phyloP scores from a whole-genome alignment of 2,113 vertebrate species.

The Nyctereutes procyonoides region DNA sequence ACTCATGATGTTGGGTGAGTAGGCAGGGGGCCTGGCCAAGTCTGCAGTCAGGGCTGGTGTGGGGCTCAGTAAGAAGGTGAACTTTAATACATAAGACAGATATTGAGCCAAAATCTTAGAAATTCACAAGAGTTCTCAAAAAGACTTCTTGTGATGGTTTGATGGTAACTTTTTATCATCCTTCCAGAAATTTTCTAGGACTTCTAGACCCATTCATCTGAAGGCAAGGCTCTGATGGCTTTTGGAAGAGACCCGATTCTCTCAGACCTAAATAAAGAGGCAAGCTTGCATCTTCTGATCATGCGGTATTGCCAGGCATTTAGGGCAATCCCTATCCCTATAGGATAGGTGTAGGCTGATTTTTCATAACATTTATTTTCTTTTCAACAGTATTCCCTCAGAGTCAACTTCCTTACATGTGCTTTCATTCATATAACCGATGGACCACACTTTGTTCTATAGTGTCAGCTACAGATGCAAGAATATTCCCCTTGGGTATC shows the following conservation, averaged over 20 bases:
- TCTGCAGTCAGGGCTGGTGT: not conserved
- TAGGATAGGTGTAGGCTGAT: not conserved
- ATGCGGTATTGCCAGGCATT: not conserved
- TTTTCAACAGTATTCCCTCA: not conserved
- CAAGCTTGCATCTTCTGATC: not conserved
- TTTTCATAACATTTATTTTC: not conserved
- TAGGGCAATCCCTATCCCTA: not conserved
- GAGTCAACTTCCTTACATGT: not conserved
- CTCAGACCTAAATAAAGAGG: not conserved
- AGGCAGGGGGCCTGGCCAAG: not conserved
- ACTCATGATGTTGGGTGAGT: no score
- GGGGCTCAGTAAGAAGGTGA: not conserved
- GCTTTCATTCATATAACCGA: not conserved
- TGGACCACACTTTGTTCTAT: not conserved
- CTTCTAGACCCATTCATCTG: not conserved
- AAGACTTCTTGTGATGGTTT: not conserved
- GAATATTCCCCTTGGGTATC: not conserved
- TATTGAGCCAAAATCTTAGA: not conserved
- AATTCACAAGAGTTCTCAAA: not conserved
- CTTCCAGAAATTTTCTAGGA: not conserved
- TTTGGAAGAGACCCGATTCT: not conserved
- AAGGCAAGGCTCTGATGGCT: not conserved
- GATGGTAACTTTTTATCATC: not conserved
- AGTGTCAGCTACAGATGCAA: not conserved
- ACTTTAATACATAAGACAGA: not conserved